phyloP scores from a whole-genome alignment of 2,888 invertebrate genomes.

The Caenorhabditis angaria region DNA sequence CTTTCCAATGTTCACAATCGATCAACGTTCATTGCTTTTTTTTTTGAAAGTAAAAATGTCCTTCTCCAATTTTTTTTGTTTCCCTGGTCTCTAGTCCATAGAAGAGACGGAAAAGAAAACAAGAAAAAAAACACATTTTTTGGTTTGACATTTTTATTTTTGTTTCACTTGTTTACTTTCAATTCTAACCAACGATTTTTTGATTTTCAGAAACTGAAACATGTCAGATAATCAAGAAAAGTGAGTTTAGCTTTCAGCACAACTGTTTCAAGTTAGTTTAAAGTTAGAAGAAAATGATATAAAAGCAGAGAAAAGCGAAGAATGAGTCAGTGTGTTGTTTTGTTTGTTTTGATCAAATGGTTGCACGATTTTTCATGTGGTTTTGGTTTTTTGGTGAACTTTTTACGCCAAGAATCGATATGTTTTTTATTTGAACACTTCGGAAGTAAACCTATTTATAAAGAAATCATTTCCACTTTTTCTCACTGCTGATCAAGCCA shows the following conservation, averaged over 20 bases:
- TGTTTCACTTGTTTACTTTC: background rate
- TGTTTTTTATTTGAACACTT: too few relatives aligned
- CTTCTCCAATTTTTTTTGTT: background rate
- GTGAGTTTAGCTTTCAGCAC: background rate
- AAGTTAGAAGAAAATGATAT: background rate
- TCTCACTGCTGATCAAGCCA: too few relatives aligned
- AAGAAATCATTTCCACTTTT: background rate
- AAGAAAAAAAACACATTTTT: background rate
- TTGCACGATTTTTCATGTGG: background rate
- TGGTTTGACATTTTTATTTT: background rate
- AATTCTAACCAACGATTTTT: background rate
- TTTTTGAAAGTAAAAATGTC: too few relatives aligned
- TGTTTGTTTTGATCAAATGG: background rate
- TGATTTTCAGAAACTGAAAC: background rate
- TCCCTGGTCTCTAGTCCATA: background rate
- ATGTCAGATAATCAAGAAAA: slow-evolving; percentile 1
- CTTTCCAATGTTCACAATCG: too few relatives aligned
- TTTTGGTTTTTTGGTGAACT: background rate
- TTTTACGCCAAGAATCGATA: background rate
- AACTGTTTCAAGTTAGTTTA: background rate
- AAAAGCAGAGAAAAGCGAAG: background rate
- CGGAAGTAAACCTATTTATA: too few relatives aligned
- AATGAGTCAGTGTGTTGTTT: background rate
- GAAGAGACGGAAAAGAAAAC: background rate
- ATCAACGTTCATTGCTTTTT: too few relatives aligned